Conservation (phyloP, 2,888 invertebrate species). For the Plebejus melissa region DNA sequence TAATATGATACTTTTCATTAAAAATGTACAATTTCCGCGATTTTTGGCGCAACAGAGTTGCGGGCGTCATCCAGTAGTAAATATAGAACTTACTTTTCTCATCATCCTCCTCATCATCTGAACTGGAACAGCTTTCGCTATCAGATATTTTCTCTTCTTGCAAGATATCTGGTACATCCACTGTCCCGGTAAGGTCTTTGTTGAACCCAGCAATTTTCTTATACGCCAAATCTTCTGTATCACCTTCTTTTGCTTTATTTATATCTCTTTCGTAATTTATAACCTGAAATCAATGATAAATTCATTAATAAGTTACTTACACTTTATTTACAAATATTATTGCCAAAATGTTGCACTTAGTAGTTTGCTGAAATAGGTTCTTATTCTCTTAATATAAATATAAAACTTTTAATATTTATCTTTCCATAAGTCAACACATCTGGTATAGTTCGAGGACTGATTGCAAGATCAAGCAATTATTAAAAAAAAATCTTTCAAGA, state of each 20-base stretch:
- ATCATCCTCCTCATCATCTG: conserved; percentile 53
- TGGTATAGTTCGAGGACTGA: too few species aligned
- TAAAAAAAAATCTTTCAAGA: too few species aligned
- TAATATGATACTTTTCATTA: too few species aligned
- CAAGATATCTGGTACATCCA: conserved; percentile 82
- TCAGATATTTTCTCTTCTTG: conserved; percentile 61
- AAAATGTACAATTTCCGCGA: too few species aligned
- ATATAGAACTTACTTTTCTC: conserved; percentile 39
- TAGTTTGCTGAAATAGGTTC: too few species aligned
- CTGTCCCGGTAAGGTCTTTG: conserved; percentile 86
- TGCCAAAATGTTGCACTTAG: too few species aligned
- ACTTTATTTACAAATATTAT: neutral
- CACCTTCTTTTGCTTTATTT: conserved; percentile 86
- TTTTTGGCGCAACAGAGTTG: too few species aligned
- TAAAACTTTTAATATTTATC: too few species aligned
- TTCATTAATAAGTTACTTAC: neutral
- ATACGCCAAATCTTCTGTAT: conserved; percentile 86
- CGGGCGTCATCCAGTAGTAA: conserved; percentile 35
- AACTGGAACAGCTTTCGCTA: conserved; percentile 52
- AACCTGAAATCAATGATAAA: conserved; percentile 75
- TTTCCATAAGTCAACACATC: too few species aligned
- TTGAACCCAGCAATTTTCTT: conserved; percentile 92
- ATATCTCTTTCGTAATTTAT: conserved; percentile 93
- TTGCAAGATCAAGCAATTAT: too few species aligned
- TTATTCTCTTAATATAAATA: too few species aligned